Percentiles rank a stretch among this genome's conserved stretches.
Conservation (phyloP, 1,140 invertebrate genomes). For the Anastrepha ludens region DNA sequence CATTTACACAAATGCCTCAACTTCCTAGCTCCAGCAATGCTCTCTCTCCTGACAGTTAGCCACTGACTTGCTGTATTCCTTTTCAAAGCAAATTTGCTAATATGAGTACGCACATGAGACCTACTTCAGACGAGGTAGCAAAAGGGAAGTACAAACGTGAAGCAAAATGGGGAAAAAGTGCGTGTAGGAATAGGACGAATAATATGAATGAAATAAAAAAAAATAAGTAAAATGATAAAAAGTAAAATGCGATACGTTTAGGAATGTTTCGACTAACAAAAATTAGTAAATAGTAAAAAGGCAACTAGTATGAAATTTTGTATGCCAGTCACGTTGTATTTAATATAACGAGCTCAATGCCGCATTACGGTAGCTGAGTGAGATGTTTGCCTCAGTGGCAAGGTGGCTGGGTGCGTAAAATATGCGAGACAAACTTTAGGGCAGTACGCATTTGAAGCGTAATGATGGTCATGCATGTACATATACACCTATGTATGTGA, state of each 20-base stretch:
- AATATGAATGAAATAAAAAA: too few species aligned
- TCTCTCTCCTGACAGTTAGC: background rate
- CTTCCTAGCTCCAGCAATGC: background rate
- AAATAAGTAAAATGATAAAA: too few species aligned
- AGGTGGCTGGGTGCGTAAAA: too few species aligned
- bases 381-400: too few species aligned
- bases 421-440: too few species aligned
- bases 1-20: background rate
- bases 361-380: background rate
- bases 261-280: background rate
- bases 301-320: background rate
- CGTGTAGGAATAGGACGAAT: background rate
- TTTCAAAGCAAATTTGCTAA: background rate
- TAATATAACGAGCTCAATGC: constrained; percentile 18
- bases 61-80: background rate
- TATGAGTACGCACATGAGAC: constrained; percentile 40
- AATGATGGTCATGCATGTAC: too few species aligned
- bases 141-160: background rate
- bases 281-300: constrained; percentile 32
- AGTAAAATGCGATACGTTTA: too few species aligned
- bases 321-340: constrained; percentile 25
- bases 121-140: background rate
- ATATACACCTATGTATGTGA: too few species aligned
- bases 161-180: background rate
- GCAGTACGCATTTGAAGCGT: too few species aligned